Evolutionary conservation across 2,113 vertebrate species (phyloP).

Genomic region (Benitochromis conjunctus): DNA sequence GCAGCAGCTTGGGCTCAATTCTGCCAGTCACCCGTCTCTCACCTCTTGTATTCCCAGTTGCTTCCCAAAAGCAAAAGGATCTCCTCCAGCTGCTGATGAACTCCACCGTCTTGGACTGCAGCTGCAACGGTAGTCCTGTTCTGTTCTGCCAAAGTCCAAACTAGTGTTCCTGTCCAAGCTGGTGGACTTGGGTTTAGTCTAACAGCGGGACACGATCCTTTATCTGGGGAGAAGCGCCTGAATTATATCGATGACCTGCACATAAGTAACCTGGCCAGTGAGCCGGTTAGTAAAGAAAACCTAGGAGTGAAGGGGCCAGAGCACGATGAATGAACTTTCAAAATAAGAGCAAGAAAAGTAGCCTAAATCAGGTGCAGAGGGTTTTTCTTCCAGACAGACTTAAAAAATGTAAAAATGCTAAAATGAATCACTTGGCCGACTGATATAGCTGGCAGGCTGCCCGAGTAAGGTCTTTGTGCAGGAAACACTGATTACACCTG

Average conservation of each 20-base stretch:
- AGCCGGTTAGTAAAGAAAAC: not conserved
- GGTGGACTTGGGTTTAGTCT: not conserved
- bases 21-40: not conserved
- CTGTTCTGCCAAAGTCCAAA: not conserved
- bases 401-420: not conserved
- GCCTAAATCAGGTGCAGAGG: not conserved
- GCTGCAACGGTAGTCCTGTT: not conserved
- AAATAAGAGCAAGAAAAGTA: not conserved
- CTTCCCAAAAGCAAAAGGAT: not conserved
- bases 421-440: not conserved
- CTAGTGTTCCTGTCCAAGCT: not conserved
- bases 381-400: not conserved
- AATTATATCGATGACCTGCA: not conserved
- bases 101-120: no score
- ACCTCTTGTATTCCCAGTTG: not conserved
- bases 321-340: not conserved
- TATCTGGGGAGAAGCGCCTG: fast-evolving
- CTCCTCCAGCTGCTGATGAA: not conserved
- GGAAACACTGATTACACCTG: not conserved
- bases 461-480: not conserved
- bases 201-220: not conserved
- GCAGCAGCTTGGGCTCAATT: not conserved
- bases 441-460: not conserved
- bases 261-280: not conserved
- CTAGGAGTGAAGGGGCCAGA: not conserved